Conservation (phyloP, 2,113 vertebrate species). For the Peucedramus taeniatus region DNA sequence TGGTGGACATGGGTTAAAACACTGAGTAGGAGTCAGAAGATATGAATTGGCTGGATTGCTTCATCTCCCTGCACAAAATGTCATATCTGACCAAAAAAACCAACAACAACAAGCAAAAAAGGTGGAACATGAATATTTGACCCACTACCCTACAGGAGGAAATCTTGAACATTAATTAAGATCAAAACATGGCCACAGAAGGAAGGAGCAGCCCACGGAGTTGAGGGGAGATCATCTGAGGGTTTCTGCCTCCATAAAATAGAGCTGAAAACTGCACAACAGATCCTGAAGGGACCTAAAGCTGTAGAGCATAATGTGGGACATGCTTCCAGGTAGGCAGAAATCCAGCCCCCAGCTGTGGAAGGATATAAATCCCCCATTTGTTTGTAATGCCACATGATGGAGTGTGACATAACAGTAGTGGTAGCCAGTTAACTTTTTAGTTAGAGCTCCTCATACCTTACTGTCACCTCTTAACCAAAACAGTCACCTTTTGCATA, state of each 20-base stretch:
- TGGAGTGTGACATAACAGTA: neutral
- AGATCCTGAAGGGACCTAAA: neutral
- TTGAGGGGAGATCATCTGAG: neutral
- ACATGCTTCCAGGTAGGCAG: rapidly evolving
- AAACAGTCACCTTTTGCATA: neutral
- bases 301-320: neutral
- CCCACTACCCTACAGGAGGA: neutral
- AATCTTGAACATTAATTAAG: neutral
- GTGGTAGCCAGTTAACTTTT: neutral
- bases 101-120: neutral
- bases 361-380: neutral
- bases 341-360: neutral
- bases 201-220: neutral
- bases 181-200: neutral
- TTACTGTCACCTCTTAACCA: neutral
- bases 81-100: neutral
- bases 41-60: neutral
- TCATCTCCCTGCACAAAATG: neutral
- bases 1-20: neutral
- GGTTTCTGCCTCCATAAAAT: neutral
- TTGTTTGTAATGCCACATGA: neutral
- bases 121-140: neutral
- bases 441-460: neutral
- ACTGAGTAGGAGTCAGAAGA: neutral
- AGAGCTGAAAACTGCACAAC: neutral